These are phyloP conservation scores for Oreochromis grahami DNA, from an alignment of 2,797 vertebrate species.

Conservation along the genomic window DNA sequence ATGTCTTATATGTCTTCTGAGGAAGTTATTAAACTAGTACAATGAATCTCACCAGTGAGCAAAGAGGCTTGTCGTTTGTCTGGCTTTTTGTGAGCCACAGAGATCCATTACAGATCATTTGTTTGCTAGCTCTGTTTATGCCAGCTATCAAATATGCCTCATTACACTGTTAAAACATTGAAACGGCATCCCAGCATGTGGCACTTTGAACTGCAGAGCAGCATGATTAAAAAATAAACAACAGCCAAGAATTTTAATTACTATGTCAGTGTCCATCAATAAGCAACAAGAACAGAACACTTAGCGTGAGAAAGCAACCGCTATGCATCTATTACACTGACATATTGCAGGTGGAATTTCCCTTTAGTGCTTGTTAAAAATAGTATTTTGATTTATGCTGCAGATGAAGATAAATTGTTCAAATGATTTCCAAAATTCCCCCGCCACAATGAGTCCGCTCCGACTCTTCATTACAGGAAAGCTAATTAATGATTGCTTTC, in stretches of 20 bases:
- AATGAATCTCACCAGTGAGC: background rate
- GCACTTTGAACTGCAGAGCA: background rate
- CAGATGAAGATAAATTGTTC: background rate
- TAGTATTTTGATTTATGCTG: background rate
- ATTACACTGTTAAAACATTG: constrained; percentile 31
- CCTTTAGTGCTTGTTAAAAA: background rate
- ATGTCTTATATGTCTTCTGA: background rate
- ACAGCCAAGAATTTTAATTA: constrained; percentile 10
- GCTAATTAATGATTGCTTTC: background rate
- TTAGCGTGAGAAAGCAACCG: background rate
- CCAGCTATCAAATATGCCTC: constrained; percentile 24
- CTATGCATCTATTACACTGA: background rate
- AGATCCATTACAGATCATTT: constrained; percentile 3
- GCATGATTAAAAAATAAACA: background rate
- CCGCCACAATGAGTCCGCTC: background rate
- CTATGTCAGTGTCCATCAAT: constrained; percentile 2
- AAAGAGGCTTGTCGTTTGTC: background rate
- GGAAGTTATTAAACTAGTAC: background rate
- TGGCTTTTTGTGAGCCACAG: background rate
- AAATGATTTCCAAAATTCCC: background rate
- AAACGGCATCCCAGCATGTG: constrained; percentile 28
- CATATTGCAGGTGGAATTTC: background rate
- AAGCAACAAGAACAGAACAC: background rate
- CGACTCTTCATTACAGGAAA: background rate
- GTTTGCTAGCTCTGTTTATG: background rate